A percentile compares a stretch with the other conserved stretches of the same genome.
Evolutionary conservation across 1,140 invertebrate genomes (phyloP).

Genomic region (Diabrotica undecimpunctata): DNA sequence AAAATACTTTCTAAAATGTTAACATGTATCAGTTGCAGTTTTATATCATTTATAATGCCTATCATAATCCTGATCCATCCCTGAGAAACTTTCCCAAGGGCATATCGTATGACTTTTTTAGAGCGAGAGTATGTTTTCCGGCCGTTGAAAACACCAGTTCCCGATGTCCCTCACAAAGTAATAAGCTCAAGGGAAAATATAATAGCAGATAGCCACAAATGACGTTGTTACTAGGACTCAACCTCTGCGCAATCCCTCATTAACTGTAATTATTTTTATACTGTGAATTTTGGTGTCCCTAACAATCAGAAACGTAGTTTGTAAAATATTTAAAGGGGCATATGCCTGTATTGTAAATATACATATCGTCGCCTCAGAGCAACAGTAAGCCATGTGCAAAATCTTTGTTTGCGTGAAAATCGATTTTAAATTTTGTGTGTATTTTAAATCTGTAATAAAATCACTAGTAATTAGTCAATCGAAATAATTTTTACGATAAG

Average conservation of each 20-base stretch:
- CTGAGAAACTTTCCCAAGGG: constrained; percentile 8
- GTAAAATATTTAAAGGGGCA: not conserved
- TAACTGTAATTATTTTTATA: constrained; percentile 21
- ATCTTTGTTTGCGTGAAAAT: too few relatives aligned
- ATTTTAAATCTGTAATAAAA: too few relatives aligned
- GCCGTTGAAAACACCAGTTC: constrained; percentile 14
- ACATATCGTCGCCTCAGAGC: too few relatives aligned
- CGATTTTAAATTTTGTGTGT: too few relatives aligned
- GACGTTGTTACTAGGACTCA: constrained; percentile 20
- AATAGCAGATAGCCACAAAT: constrained; percentile 23
- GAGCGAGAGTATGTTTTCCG: constrained; percentile 19
- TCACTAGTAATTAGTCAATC: too few relatives aligned
- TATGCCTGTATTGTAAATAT: not conserved
- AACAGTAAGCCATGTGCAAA: too few relatives aligned
- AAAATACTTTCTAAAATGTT: too few relatives aligned
- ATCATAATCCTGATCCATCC: not conserved
- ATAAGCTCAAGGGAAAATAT: constrained; percentile 21
- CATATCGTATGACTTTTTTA: constrained; percentile 17
- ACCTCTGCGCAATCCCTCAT: constrained; percentile 21
- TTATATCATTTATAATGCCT: too few relatives aligned
- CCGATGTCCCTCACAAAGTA: constrained; percentile 13
- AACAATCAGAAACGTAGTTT: not conserved
- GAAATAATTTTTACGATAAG: too few relatives aligned
- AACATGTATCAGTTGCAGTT: too few relatives aligned
- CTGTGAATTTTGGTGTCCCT: constrained; percentile 8